phyloP scores from a whole-genome alignment of 2,113 vertebrate species.

The Corapipo altera region DNA sequence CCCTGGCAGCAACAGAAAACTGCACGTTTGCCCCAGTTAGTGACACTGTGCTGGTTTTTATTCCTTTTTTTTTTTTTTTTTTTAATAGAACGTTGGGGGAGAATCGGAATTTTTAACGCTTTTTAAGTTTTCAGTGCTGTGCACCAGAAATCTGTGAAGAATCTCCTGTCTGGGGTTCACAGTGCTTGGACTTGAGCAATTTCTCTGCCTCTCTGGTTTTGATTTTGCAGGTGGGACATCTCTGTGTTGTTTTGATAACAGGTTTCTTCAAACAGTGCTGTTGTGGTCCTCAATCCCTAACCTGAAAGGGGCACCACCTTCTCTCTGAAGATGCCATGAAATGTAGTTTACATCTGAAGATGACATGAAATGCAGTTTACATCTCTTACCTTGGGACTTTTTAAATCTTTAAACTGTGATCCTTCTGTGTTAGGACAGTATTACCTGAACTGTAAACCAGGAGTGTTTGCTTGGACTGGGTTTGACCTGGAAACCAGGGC shows the following conservation, averaged over 20 bases:
- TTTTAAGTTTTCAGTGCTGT: slow-evolving; percentile 36
- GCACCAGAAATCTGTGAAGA: slow-evolving; percentile 19
- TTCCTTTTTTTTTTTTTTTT: neutral
- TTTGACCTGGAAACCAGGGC: slow-evolving; percentile 1
- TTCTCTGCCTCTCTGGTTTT: neutral
- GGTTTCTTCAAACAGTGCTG: neutral
- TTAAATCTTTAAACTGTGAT: neutral
- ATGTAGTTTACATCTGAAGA: neutral
- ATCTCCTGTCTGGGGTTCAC: neutral
- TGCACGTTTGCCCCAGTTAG: neutral
- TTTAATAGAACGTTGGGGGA: neutral
- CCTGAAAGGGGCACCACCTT: neutral
- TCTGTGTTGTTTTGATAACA: neutral
- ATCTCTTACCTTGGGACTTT: neutral
- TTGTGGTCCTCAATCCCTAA: neutral
- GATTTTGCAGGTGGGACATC: neutral
- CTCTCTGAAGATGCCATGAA: neutral
- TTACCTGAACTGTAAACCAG: neutral
- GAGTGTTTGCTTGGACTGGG: neutral
- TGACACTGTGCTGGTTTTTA: neutral
- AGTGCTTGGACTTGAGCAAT: neutral
- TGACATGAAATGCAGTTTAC: neutral
- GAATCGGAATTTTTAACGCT: neutral
- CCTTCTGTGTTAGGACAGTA: neutral
- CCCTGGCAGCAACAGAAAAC: neutral